Percentiles rank a stretch among this genome's conserved stretches.
phyloP scores from a whole-genome alignment of 2,888 invertebrate genomes.

The Polydrusus cervinus region DNA sequence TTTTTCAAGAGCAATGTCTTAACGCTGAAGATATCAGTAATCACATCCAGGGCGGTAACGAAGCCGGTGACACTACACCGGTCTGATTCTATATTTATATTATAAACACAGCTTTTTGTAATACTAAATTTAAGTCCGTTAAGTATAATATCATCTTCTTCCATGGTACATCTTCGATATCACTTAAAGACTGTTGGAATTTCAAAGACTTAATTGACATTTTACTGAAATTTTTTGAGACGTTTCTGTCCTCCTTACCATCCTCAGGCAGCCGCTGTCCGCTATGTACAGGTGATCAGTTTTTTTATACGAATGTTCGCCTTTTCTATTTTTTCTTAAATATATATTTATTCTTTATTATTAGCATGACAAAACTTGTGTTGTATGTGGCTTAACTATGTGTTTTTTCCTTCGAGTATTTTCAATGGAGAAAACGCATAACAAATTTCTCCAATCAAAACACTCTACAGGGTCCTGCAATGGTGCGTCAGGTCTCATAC shows the following conservation, averaged over 20 bases:
- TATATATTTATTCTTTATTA: not conserved
- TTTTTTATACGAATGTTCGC: not conserved
- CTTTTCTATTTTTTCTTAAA: not conserved
- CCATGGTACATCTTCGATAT: conserved; percentile 2
- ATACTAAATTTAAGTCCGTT: not conserved
- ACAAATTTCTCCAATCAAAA: no score
- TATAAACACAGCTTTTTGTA: not conserved
- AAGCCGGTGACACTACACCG: not conserved
- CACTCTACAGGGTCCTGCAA: no score
- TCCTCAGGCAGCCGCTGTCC: not conserved
- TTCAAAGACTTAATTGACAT: conserved; percentile 10
- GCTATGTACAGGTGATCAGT: conserved; percentile 17
- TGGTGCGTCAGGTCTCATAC: no score
- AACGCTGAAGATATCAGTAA: not conserved
- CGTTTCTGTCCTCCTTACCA: not conserved
- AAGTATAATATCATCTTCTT: not conserved
- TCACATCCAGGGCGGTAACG: not conserved
- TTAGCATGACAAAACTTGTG: not conserved
- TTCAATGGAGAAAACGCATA: no score
- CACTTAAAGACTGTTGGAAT: conserved; percentile 4
- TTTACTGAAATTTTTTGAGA: not conserved
- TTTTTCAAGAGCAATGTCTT: conserved; percentile 43
- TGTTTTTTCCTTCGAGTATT: not conserved
- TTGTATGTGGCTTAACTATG: no score
- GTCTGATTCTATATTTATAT: conserved; percentile 2